Evolutionary conservation across 1,140 invertebrate genomes (phyloP).

Genomic region (Aphaenogaster floridana): DNA sequence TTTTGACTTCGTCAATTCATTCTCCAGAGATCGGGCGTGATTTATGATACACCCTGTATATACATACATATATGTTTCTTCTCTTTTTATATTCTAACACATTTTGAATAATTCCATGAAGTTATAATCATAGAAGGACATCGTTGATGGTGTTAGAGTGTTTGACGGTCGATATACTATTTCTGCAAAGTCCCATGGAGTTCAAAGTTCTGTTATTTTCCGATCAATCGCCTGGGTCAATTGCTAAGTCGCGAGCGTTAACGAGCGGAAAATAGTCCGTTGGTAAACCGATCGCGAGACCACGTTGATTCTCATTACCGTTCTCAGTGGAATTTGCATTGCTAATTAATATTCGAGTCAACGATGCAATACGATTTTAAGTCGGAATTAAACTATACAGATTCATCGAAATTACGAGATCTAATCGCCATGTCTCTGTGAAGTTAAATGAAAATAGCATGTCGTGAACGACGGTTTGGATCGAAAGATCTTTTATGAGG

Average conservation of each 20-base stretch:
- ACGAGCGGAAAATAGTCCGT: constrained; percentile 19
- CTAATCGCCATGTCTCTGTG: background rate
- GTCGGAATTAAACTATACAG: background rate
- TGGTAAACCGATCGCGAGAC: background rate
- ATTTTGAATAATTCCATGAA: background rate
- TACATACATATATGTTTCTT: background rate
- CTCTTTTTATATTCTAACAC: background rate
- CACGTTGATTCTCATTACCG: background rate
- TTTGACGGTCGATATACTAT: background rate
- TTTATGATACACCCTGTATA: too few species aligned
- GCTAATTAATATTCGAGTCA: constrained; percentile 26
- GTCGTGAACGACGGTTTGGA: background rate
- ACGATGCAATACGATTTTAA: constrained; percentile 27
- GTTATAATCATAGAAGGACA: background rate
- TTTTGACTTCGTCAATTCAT: too few species aligned
- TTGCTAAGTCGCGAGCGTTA: constrained; percentile 27
- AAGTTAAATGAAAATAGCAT: background rate
- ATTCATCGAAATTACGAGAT: background rate
- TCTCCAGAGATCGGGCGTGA: too few species aligned
- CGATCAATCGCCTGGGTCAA: constrained; percentile 34
- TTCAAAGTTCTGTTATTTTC: constrained; percentile 56
- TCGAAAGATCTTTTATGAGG: background rate
- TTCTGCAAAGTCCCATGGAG: background rate
- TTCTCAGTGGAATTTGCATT: background rate
- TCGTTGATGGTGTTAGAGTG: background rate